Conservation (phyloP, 2,797 vertebrate species). For the Dicrostonyx torquatus region DNA sequence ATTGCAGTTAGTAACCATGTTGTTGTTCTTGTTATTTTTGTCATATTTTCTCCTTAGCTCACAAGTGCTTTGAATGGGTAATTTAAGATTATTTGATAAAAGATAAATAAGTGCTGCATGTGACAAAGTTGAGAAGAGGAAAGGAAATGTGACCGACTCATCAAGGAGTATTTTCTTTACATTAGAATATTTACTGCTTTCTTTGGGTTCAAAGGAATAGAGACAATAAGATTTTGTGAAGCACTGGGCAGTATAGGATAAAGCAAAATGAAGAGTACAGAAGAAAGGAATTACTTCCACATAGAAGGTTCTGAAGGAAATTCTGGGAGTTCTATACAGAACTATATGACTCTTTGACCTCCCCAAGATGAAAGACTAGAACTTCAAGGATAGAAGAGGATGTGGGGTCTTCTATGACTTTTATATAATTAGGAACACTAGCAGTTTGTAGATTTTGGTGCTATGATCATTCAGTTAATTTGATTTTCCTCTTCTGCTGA, state of each 20-base stretch:
- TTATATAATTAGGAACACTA: neutral
- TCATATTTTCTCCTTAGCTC: neutral
- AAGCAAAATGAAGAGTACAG: neutral
- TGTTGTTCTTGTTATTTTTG: neutral
- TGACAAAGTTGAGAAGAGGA: neutral
- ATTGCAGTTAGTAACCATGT: neutral
- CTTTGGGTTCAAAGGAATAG: neutral
- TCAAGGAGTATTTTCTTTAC: neutral
- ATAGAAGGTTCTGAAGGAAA: neutral
- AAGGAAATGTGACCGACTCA: slow-evolving; percentile 19
- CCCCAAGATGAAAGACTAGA: neutral
- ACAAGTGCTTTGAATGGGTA: slow-evolving; percentile 35
- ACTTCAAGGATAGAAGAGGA: neutral
- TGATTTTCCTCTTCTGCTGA: neutral
- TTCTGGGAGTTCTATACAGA: neutral
- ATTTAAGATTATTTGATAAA: neutral
- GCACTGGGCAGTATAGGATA: neutral
- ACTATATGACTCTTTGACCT: neutral
- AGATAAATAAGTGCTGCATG: neutral
- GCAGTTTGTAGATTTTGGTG: neutral
- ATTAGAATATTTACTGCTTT: neutral
- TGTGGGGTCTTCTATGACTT: neutral
- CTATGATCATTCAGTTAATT: neutral
- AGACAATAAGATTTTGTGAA: neutral
- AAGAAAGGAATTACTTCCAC: neutral